These are phyloP conservation scores for Oncorhynchus kisutch DNA, from an alignment of 2,113 vertebrate species.

Conservation along the genomic window DNA sequence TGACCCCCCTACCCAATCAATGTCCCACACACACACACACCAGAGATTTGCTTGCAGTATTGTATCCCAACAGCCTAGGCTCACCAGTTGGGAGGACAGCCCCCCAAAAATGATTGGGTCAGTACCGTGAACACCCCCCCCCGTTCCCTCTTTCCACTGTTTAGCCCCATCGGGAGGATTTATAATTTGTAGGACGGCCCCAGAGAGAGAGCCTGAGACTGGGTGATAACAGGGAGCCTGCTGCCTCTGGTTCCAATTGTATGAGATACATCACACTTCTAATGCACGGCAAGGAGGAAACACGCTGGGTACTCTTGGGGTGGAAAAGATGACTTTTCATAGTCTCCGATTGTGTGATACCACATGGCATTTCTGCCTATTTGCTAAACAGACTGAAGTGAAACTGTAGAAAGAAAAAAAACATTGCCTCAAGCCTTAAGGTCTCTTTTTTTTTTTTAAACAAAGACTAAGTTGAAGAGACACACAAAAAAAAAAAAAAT, in stretches of 20 bases:
- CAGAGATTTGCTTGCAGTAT: slow-evolving; percentile 38
- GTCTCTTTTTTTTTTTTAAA: no score
- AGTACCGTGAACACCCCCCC: slow-evolving; percentile 35
- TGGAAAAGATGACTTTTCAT: neutral
- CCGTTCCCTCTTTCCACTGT: neutral
- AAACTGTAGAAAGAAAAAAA: no score
- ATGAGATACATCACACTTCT: slow-evolving; percentile 14
- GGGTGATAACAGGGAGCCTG: slow-evolving; percentile 36
- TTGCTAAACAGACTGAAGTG: no score
- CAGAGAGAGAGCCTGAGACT: slow-evolving; percentile 12
- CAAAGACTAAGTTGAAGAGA: no score
- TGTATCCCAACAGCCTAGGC: slow-evolving; percentile 22
- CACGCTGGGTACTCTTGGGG: neutral
- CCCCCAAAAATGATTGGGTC: slow-evolving; percentile 41
- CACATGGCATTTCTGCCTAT: neutral
- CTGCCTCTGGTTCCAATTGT: slow-evolving; percentile 1
- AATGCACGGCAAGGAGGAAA: slow-evolving; percentile 15
- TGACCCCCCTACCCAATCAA: slow-evolving; percentile 31
- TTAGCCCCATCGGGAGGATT: slow-evolving; percentile 30
- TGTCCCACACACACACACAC: neutral
- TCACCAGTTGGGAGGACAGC: neutral
- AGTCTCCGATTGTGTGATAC: neutral
- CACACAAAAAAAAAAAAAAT: no score
- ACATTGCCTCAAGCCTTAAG: no score
- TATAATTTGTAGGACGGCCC: slow-evolving; percentile 25